A percentile compares a stretch with the other conserved stretches of the same genome.
Evolutionary conservation across 2,113 vertebrate genomes (phyloP).

Genomic region (Heteronetta atricapilla): DNA sequence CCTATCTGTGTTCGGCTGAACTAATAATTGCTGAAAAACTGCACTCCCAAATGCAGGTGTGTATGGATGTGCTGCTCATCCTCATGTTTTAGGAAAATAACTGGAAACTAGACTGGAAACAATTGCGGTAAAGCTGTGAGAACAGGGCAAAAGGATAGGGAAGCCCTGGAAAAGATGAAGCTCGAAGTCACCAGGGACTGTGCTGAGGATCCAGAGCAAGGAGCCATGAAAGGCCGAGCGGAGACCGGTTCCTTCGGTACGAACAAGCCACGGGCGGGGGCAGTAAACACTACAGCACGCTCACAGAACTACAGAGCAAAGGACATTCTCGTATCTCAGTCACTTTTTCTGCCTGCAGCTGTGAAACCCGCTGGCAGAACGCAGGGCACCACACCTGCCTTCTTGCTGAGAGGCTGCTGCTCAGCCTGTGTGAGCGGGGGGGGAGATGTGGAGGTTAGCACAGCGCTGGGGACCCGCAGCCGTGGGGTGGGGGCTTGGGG

Average conservation of each 20-base stretch:
- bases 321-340: neutral
- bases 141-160: neutral
- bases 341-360: neutral
- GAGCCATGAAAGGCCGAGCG: neutral
- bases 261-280: neutral
- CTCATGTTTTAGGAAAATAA: neutral
- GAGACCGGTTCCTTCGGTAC: neutral
- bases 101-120: neutral
- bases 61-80: rapidly evolving
- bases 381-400: too few species aligned
- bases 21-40: neutral
- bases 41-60: neutral
- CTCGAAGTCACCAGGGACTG: too few species aligned
- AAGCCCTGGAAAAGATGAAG: neutral
- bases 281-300: neutral
- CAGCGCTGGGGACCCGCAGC: neutral
- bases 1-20: neutral
- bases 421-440: neutral
- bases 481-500: rapidly evolving
- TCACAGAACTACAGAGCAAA: neutral
- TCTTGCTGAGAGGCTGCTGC: too few species aligned
- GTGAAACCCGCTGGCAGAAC: neutral
- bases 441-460: rapidly evolving
- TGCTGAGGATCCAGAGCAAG: neutral
- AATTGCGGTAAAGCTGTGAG: neutral